Evolutionary conservation across 35 echinoderm and acorn worm species (phyloP), one percentile per base, ranked within the genome.

Genomic region (Chiridota heheva): DNA sequence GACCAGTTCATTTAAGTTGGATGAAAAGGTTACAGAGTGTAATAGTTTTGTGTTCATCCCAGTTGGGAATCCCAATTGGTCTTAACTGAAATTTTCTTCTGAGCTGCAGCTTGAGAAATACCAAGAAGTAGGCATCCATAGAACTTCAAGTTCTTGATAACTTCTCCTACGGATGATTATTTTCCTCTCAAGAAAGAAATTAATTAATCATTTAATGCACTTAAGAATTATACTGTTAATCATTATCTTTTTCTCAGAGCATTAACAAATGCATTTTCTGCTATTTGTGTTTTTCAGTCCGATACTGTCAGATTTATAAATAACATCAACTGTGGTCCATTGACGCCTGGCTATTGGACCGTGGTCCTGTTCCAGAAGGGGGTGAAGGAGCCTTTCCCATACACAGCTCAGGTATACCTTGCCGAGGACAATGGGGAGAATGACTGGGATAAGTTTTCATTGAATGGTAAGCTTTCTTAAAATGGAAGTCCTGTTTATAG

Each of bases 261-360:
- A 55, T 55, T 1, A 17, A 25, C 49, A 55, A 25, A 17, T 85
- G 25, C 38, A 58, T 46, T 34, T 38, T 25, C 2, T 55, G 33
- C 3, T 16, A 45, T 82, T 30, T 58, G 3, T 84, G 42, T 53
- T 27, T 58, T 66, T 2, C 53, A 96, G 92, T 90, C 92, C 30
- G 92, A 96, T 55, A 96, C 92, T 22, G 87, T 96, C 42, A 81
- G 92, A 22, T 96, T 86, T 78, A 85, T 96, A 32, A 96, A 96
- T 71, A 96, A 86, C 4, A 62, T 96, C 60, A 85, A 85, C 63
- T 96, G 92, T 76, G 92, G 87, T 60, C 76, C 87, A 65, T 60
- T 96, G 76, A 87, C 89, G 45, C 46, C 86, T 18, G 92, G 92
- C 15, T 82, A 90, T 57, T 96, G 92, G 92, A 96, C 92, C 26